A percentile compares a stretch with the other conserved stretches of the same genome.
Evolutionary conservation across 2,797 vertebrate species (phyloP).

Genomic region (Dendrocincla fuliginosa): DNA sequence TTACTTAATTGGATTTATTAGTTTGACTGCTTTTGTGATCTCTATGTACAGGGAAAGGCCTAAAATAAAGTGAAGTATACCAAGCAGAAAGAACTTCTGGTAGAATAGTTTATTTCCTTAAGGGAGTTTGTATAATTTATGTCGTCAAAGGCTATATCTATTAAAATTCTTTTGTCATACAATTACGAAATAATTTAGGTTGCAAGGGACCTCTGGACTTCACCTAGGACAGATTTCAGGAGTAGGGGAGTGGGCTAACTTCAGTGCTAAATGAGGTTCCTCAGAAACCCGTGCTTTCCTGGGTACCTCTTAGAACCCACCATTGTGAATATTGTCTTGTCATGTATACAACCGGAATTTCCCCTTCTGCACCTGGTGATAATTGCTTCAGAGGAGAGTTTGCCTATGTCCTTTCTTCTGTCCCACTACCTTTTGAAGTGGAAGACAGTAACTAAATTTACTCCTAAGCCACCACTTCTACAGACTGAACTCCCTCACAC

Average conservation of each 20-base stretch:
- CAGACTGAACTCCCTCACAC: neutral
- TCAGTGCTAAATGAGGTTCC: neutral
- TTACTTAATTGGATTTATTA: neutral
- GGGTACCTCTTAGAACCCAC: neutral
- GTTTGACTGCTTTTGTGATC: neutral
- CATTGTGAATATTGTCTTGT: neutral
- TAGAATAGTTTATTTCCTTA: neutral
- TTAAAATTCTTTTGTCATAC: neutral
- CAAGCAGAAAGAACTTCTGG: neutral
- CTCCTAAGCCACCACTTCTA: neutral
- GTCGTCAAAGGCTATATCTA: neutral
- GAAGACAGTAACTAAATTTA: neutral
- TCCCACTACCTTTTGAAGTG: neutral
- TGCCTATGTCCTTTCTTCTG: neutral
- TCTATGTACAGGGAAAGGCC: neutral
- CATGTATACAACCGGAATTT: neutral
- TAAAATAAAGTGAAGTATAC: neutral
- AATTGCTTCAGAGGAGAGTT: neutral
- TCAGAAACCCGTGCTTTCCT: neutral
- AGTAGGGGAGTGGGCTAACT: fast-evolving
- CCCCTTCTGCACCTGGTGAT: neutral
- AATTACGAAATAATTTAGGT: neutral
- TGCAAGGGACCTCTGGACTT: neutral
- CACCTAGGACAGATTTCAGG: neutral
- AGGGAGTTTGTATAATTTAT: neutral